Evolutionary conservation across 92 coral and sea anemone genomes (phyloP), one percentile per base, ranked within the genome.

Genomic region (Epizoanthus ramosus): DNA sequence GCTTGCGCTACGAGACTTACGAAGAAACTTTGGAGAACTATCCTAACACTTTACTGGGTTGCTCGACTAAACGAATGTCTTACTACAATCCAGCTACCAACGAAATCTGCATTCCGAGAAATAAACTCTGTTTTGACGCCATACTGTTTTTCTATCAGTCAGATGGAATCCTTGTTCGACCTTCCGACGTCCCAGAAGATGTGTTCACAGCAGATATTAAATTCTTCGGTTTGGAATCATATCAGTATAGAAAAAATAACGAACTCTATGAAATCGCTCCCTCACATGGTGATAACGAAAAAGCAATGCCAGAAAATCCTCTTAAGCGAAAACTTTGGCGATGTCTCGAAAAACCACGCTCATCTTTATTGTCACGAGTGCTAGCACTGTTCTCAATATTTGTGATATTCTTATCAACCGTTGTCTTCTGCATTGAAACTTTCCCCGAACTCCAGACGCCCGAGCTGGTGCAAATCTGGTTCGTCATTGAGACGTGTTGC

Each of bases 121-220:
- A 96, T 84, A 92, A 87, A 61, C 68, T 87, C 33, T 85, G 92
- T 21, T 96, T 96, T 65, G 94, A 92, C 84, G 97, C 99, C 65
- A 94, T 96, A 63, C 28, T 96, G 70, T 96, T 96, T 68, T 96
- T 91, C 76, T 96, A 96, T 85, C 99, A 96, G 57, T 94, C 99
- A 7, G 84, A 91, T 9, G 99, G 99, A 12, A 96, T 96, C n/a
- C 90, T 96, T 1, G 87, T 96, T 14, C 93, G 93, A 63, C 98
- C 99, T 4, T 92, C 88, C 0, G 93, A 90, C 19, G 88, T 96
- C 23, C 88, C 94, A 41, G 94, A 90, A 50, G 92, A 89, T 4
- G 57, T 79, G 3, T 96, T 94, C 70, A 45, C 68, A n/a, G 85
- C 87, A 23, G 99, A 96, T 39, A 74, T 96, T 12, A 87, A 89